phyloP scores from a whole-genome alignment of 1,140 invertebrate genomes.

The Lanistes nyassanus region DNA sequence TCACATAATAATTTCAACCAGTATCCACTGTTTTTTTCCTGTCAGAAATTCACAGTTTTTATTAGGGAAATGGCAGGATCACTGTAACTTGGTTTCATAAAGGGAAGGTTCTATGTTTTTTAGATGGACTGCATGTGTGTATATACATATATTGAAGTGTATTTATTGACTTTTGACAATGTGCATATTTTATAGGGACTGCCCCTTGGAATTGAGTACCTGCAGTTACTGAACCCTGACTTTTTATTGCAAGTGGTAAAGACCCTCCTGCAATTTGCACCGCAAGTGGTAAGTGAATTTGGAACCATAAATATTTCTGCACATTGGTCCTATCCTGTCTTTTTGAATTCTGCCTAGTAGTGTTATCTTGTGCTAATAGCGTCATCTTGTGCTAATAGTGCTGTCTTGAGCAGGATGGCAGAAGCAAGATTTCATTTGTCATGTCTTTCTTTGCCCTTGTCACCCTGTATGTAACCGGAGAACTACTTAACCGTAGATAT shows the following conservation, averaged over 20 bases:
- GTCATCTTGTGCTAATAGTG: neutral
- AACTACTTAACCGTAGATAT: too few species aligned
- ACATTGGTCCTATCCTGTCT: neutral
- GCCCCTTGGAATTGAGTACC: conserved; percentile 80
- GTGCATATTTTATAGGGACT: conserved; percentile 69
- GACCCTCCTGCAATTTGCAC: conserved; percentile 81
- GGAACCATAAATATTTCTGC: too few species aligned
- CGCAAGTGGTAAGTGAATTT: conserved; percentile 69
- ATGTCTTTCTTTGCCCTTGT: neutral
- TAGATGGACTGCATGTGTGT: neutral
- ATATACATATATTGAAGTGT: neutral
- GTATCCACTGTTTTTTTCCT: too few species aligned
- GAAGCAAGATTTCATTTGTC: neutral
- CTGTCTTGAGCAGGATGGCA: too few species aligned
- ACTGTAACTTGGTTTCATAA: too few species aligned
- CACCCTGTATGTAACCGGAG: neutral
- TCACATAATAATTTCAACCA: too few species aligned
- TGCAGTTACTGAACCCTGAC: conserved; percentile 83
- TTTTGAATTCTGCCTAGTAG: neutral
- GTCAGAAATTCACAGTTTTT: too few species aligned
- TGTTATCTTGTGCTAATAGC: neutral
- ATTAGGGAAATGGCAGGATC: too few species aligned
- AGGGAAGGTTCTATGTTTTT: too few species aligned
- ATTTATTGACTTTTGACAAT: neutral
- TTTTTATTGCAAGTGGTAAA: conserved; percentile 83